These are phyloP conservation scores for Acleris laterana DNA, from an alignment of 2,888 invertebrate genomes.

Conservation along the genomic window DNA sequence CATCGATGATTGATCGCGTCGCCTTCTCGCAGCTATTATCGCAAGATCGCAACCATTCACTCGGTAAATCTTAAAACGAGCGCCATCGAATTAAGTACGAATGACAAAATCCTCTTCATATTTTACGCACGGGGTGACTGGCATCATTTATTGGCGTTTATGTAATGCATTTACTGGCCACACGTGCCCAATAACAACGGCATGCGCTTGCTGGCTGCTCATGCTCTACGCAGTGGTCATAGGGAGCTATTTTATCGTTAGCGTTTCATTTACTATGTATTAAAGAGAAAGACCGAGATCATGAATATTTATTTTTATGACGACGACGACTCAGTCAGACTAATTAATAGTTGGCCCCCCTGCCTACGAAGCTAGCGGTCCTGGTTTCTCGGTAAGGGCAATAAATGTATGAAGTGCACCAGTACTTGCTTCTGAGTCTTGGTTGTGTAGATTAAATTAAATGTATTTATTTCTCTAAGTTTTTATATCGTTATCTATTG, in stretches of 20 bases:
- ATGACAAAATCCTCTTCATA: constrained; percentile 42
- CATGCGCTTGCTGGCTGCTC: constrained; percentile 2
- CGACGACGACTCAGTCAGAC: neutral
- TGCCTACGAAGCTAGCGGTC: too few species aligned
- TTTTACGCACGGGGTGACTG: constrained; percentile 34
- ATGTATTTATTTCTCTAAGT: too few species aligned
- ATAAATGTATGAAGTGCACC: too few species aligned
- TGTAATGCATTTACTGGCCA: constrained; percentile 25
- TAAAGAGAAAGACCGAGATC: too few species aligned
- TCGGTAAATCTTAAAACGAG: constrained; percentile 58
- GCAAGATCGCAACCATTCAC: constrained; percentile 57
- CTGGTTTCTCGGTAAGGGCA: too few species aligned
- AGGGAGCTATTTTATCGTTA: neutral
- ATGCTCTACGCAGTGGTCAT: neutral
- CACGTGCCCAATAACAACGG: constrained; percentile 23
- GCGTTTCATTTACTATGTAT: too few species aligned
- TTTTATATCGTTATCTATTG: too few species aligned
- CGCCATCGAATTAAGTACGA: constrained; percentile 47
- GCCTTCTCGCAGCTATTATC: constrained; percentile 55
- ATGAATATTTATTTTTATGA: too few species aligned
- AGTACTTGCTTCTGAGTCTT: too few species aligned
- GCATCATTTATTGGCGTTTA: constrained; percentile 30
- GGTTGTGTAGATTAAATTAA: too few species aligned
- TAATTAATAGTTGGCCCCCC: neutral
- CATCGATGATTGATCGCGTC: constrained; percentile 62